phyloP scores from a whole-genome alignment of 2,888 invertebrate species.

The Chrysolina haemoptera region DNA sequence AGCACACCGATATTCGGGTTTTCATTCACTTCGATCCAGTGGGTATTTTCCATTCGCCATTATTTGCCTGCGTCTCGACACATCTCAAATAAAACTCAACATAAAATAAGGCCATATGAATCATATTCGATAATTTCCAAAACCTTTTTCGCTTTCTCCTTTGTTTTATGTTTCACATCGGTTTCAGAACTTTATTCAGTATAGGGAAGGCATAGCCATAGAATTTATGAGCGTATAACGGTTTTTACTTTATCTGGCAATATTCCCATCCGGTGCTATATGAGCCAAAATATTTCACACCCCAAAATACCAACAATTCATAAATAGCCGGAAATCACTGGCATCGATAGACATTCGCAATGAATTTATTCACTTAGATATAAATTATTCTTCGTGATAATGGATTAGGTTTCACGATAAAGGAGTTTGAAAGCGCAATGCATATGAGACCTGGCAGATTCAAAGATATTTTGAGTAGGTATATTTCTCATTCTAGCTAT shows the following conservation, averaged over 20 bases:
- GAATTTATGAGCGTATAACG: constrained; percentile 50
- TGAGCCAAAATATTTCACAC: constrained; percentile 36
- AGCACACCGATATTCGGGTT: not conserved
- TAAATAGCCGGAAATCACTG: constrained; percentile 40
- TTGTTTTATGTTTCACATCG: constrained; percentile 50
- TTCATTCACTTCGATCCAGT: not conserved
- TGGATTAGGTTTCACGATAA: too few species aligned
- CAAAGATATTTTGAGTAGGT: too few species aligned
- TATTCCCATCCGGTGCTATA: constrained; percentile 31
- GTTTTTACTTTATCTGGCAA: constrained; percentile 42
- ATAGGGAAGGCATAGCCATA: constrained; percentile 39
- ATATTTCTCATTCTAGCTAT: too few species aligned
- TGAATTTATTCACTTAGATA: not conserved
- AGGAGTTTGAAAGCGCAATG: too few species aligned
- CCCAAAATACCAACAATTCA: constrained; percentile 37
- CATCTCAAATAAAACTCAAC: constrained; percentile 45
- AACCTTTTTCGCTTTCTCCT: constrained; percentile 46
- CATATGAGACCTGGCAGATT: too few species aligned
- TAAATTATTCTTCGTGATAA: not conserved
- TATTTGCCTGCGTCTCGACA: constrained; percentile 33
- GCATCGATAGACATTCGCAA: constrained; percentile 2
- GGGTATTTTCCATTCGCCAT: not conserved
- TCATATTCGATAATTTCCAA: constrained; percentile 49
- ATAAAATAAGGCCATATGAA: constrained; percentile 48
- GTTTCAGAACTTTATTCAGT: constrained; percentile 47